Base-by-base conservation (phyloP, 2,113 vertebrate genomes). In the Peromyscus polionotus region DNA sequence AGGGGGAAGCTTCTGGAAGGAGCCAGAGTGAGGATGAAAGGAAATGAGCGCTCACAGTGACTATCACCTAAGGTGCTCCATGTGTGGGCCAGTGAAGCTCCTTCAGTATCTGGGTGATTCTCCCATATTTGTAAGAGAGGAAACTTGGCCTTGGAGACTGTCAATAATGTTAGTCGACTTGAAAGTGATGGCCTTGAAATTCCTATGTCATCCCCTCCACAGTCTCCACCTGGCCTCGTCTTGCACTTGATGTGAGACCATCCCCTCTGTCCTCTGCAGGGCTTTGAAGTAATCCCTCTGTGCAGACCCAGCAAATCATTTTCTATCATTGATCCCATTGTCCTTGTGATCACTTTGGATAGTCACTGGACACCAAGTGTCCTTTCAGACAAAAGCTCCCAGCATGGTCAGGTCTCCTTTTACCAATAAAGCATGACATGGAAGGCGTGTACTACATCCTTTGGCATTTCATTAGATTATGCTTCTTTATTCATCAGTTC, bases 61-160 rank as follows among this genome's bases (percentile, higher is more conserved):
- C 54, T 88, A 17, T 17, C 76, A 85, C 20, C 24, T 28, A 2
- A 12, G 1, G 20, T 20, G 42, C 5, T n/a, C 79, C 28, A 57
- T 13, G 33, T 63, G 24, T 28, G n/a, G 72, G 90, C 76, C 33
- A 22, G 33, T 45, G 54, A 88, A 80, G 92, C 88, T 26, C 63
- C 67, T 86, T 65, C 19, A 45, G 24, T 10, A 24, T 11, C n/a
- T 19, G 42, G 76, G 31, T 61, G 76, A 65, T 54, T 22, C 45
- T 67, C 31, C 89, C 31, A 20, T 51, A 45, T 42, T 85, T 70
- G 42, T n/a, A 72, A 63, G 33, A n/a, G 59, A n/a, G 59, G 51
- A 95, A 91, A 68, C 28, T 51, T 59, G 87, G 20, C 39, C 75
- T 92, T 80, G 77, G 87, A 91, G 65, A 91, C 22, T 93, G 16